Evolutionary conservation across 2,797 vertebrate genomes (phyloP).

Genomic region (Pogoniulus pusillus): DNA sequence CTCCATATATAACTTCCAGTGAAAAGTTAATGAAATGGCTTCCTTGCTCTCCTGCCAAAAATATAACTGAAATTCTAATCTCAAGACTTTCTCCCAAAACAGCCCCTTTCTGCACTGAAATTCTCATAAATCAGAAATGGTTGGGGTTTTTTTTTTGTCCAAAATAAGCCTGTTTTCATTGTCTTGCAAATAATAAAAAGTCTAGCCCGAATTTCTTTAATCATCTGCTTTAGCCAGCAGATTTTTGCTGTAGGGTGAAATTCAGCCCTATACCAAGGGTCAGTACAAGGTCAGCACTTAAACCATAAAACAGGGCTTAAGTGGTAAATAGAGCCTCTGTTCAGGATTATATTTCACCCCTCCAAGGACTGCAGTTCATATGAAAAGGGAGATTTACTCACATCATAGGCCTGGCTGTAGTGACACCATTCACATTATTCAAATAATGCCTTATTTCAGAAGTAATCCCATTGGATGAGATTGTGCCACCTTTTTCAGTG

Average conservation of each 20-base stretch:
- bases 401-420: conserved; percentile 16
- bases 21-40: conserved; percentile 68
- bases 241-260: conserved; percentile 47
- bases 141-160: conserved; percentile 23
- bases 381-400: conserved; percentile 43
- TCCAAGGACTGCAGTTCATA: conserved; percentile 33
- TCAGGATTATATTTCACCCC: conserved; percentile 53
- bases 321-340: conserved; percentile 62
- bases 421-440: conserved; percentile 15
- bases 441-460: background rate
- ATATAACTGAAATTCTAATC: conserved; percentile 54
- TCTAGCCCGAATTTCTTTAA: conserved; percentile 45
- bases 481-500: background rate
- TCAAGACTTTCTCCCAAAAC: conserved; percentile 54
- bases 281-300: conserved; percentile 59
- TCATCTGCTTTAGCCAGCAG: conserved; percentile 10
- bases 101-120: conserved; percentile 46
- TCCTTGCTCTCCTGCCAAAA: conserved; percentile 59
- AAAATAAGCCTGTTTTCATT: conserved; percentile 57
- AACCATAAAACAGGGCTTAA: conserved; percentile 68
- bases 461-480: conserved; percentile 5
- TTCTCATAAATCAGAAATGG: conserved; percentile 52
- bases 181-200: conserved; percentile 45
- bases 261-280: conserved; percentile 49
- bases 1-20: conserved; percentile 63